Percentiles rank a stretch among this genome's conserved stretches.
phyloP scores from a whole-genome alignment of 2,888 invertebrate genomes.

The Pyrocoelia pectoralis region DNA sequence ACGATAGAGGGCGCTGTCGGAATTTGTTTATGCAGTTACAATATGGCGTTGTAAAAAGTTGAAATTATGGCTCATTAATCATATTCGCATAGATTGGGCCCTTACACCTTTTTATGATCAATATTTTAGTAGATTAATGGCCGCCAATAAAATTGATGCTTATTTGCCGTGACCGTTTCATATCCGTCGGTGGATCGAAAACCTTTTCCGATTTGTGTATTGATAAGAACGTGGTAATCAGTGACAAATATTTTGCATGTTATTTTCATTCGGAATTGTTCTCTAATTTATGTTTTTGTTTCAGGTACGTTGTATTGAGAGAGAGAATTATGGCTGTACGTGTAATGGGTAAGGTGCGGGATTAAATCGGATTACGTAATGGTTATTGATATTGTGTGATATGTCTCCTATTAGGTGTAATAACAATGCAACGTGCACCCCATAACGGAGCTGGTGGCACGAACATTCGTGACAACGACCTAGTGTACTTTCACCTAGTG shows the following conservation, averaged over 20 bases:
- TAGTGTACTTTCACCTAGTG: constrained; percentile 42
- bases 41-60: too few species aligned
- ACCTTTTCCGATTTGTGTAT: neutral
- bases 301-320: neutral
- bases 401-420: constrained; percentile 17
- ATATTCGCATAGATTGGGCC: too few species aligned
- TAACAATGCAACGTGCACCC: constrained; percentile 33
- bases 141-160: neutral
- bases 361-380: constrained; percentile 1
- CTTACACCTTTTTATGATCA: too few species aligned
- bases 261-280: neutral
- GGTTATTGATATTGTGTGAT: constrained; percentile 9
- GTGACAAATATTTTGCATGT: neutral
- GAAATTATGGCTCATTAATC: too few species aligned
- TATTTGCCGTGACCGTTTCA: neutral
- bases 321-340: neutral
- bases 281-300: neutral
- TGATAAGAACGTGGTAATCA: neutral
- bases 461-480: constrained; percentile 39
- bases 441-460: constrained; percentile 23
- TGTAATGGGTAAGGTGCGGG: neutral
- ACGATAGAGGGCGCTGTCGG: too few species aligned
- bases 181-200: neutral
- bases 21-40: too few species aligned
- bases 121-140: neutral